These are phyloP conservation scores for Odocoileus hemionus DNA, from an alignment of 2,113 vertebrate species.

Conservation along the genomic window DNA sequence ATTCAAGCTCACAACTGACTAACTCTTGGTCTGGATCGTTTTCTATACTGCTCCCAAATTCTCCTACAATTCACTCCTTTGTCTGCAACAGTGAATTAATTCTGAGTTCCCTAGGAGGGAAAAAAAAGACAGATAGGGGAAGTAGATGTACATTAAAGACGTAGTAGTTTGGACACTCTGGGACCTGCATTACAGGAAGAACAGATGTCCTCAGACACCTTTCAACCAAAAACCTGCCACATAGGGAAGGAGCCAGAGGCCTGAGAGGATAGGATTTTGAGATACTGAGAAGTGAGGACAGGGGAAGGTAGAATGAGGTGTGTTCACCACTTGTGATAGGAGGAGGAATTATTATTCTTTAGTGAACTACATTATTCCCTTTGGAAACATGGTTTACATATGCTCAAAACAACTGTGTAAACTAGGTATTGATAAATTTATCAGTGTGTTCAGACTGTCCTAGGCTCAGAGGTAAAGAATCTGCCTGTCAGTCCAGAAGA, in stretches of 20 bases:
- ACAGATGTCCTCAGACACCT: not conserved
- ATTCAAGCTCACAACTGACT: not conserved
- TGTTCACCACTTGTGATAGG: not conserved
- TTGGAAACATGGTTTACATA: not conserved
- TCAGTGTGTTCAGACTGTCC: not conserved
- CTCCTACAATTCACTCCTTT: not conserved
- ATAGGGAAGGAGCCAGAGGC: not conserved
- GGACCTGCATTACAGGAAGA: not conserved
- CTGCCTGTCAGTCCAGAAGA: not conserved
- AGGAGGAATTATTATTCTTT: not conserved
- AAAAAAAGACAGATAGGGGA: not conserved
- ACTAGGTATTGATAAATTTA: not conserved
- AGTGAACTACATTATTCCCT: not conserved
- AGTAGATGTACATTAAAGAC: not conserved
- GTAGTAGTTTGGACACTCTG: no score
- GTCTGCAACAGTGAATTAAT: not conserved
- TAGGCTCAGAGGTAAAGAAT: not conserved
- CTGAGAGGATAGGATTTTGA: not conserved
- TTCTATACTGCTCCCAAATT: not conserved
- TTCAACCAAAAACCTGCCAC: not conserved
- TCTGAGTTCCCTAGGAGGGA: not conserved
- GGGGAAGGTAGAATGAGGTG: not conserved
- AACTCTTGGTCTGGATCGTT: not conserved
- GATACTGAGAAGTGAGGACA: not conserved
- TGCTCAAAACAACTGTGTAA: not conserved